phyloP scores from a whole-genome alignment of 2,888 invertebrate genomes.

The Glyphotaelius pellucidus region DNA sequence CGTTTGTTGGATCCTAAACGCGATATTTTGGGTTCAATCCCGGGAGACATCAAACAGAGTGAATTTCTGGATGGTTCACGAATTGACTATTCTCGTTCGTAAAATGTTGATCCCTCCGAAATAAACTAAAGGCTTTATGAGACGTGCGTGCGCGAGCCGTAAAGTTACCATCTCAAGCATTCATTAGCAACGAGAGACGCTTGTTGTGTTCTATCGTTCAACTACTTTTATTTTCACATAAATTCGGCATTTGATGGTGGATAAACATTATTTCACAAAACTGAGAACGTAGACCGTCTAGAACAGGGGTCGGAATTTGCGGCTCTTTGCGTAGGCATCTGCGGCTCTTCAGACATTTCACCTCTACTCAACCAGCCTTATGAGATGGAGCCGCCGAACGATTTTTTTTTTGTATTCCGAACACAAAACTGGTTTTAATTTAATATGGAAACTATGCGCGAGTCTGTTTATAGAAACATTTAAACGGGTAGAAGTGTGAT shows the following conservation, averaged over 20 bases:
- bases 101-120: conserved; percentile 33
- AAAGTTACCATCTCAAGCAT: conserved; percentile 31
- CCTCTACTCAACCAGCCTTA: too few species aligned
- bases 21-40: conserved; percentile 36
- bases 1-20: conserved; percentile 28
- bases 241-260: not conserved
- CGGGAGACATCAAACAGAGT: conserved; percentile 38
- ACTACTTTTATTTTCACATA: not conserved
- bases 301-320: too few species aligned
- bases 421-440: too few species aligned
- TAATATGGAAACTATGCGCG: too few species aligned
- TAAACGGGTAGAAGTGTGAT: too few species aligned
- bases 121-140: conserved; percentile 47
- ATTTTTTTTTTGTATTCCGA: too few species aligned
- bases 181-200: conserved; percentile 31
- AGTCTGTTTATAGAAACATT: too few species aligned
- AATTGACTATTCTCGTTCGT: conserved; percentile 45
- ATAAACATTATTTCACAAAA: not conserved
- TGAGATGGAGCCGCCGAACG: too few species aligned
- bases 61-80: conserved; percentile 36
- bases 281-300: not conserved
- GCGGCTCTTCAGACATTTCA: too few species aligned
- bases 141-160: conserved; percentile 9
- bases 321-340: too few species aligned
- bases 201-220: not conserved